Percentiles rank a stretch among this genome's conserved stretches.
Conservation (phyloP, 2,797 vertebrate species). For the Urosaurus nigricauda region DNA sequence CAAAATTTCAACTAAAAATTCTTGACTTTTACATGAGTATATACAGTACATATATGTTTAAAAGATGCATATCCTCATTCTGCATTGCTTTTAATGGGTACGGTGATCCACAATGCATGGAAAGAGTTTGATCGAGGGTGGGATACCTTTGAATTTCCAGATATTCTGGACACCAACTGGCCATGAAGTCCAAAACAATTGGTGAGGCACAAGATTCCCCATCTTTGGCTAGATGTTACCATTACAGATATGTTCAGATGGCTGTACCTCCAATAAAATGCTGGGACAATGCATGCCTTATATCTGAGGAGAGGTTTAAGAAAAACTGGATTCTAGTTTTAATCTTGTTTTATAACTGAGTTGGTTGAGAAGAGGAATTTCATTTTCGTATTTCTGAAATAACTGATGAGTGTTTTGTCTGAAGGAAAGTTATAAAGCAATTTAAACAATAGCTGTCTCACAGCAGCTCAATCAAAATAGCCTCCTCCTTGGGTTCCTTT, state of each 20-base stretch:
- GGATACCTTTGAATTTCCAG: neutral
- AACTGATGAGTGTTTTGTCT: neutral
- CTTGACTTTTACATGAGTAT: too few species aligned
- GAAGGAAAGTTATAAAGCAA: conserved; percentile 10
- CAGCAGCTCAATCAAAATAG: neutral
- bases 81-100: neutral
- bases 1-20: too few species aligned
- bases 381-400: neutral
- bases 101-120: neutral
- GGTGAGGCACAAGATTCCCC: neutral
- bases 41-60: too few species aligned
- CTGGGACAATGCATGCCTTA: neutral
- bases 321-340: neutral
- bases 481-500: neutral
- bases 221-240: neutral
- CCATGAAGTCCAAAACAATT: neutral
- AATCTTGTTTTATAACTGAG: rapidly evolving
- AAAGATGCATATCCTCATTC: neutral
- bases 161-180: neutral
- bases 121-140: neutral
- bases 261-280: neutral
- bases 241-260: neutral
- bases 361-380: too few species aligned
- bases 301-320: neutral
- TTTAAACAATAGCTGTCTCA: neutral